Conservation (phyloP, 1,140 invertebrate genomes). For the Listronotus bonariensis region DNA sequence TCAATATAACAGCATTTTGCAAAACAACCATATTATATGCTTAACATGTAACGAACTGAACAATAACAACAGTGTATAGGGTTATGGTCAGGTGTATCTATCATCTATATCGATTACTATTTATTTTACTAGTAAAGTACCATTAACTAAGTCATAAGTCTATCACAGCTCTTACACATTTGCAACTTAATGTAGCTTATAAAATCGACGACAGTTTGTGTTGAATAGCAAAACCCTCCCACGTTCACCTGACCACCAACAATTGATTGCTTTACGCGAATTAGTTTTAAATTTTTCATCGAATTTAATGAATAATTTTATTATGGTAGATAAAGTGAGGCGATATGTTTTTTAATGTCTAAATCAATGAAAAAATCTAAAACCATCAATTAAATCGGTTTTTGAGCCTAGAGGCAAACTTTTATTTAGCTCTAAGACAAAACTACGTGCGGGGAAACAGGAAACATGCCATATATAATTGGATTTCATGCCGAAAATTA, state of each 20-base stretch:
- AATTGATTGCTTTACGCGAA: conserved; percentile 34
- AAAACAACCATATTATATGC: no score
- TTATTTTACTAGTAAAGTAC: conserved; percentile 36
- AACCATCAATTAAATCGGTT: background rate
- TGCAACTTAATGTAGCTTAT: conserved; percentile 40
- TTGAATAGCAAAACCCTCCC: conserved; percentile 4
- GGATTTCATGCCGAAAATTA: background rate
- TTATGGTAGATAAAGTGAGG: background rate
- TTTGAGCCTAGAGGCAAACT: conserved; percentile 1
- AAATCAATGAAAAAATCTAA: background rate
- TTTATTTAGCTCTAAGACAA: conserved; percentile 7
- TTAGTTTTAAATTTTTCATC: conserved; percentile 9
- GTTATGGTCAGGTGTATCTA: conserved; percentile 30
- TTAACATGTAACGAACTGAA: conserved; percentile 7
- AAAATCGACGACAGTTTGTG: conserved; percentile 16
- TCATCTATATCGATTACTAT: conserved; percentile 20
- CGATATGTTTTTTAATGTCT: conserved; percentile 1
- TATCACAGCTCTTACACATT: conserved; percentile 55
- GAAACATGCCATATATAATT: background rate
- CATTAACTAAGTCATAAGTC: conserved; percentile 47
- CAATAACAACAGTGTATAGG: conserved; percentile 12
- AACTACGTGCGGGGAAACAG: conserved; percentile 2
- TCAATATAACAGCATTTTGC: conserved; percentile 4
- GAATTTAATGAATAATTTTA: background rate
- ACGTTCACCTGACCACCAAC: conserved; percentile 31